phyloP scores from a whole-genome alignment of 2,888 invertebrate species.

The Brassicogethes aeneus region DNA sequence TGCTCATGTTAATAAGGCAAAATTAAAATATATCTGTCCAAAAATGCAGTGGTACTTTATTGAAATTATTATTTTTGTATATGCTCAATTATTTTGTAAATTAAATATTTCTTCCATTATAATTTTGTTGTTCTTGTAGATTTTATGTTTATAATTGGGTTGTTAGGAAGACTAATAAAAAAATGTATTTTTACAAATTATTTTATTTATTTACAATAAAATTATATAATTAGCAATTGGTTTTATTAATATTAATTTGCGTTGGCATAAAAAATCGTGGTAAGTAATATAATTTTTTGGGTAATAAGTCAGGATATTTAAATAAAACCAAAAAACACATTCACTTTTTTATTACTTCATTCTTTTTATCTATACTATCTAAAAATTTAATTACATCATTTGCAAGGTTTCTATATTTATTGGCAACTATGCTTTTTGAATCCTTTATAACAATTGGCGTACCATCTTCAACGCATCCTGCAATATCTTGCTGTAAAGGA shows the following conservation, averaged over 20 bases:
- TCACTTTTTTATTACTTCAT: no score
- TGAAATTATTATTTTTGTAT: conserved; percentile 3
- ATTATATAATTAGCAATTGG: neutral
- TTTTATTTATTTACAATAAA: conserved; percentile 11
- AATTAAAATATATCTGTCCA: neutral
- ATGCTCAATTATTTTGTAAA: conserved; percentile 11
- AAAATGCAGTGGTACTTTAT: neutral
- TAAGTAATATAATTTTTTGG: no score
- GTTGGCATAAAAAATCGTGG: no score
- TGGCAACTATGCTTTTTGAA: conserved; percentile 39
- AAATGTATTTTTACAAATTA: conserved; percentile 16
- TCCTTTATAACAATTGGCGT: conserved; percentile 63
- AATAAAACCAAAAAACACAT: no score
- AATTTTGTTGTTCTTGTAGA: neutral
- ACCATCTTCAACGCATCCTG: conserved; percentile 62
- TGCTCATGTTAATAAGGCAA: no score
- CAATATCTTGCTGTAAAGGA: conserved; percentile 62
- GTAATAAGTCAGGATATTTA: no score
- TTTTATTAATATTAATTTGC: neutral
- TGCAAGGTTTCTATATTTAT: conserved; percentile 26
- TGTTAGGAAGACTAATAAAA: conserved; percentile 21
- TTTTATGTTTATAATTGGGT: conserved; percentile 17
- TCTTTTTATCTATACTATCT: no score
- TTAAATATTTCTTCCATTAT: conserved; percentile 7
- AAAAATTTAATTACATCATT: conserved; percentile 23